A percentile compares a stretch with the other conserved stretches of the same genome.
These are phyloP conservation scores for Pollachius pollachius DNA, from an alignment of 2,113 vertebrate species.

Conservation along the genomic window DNA sequence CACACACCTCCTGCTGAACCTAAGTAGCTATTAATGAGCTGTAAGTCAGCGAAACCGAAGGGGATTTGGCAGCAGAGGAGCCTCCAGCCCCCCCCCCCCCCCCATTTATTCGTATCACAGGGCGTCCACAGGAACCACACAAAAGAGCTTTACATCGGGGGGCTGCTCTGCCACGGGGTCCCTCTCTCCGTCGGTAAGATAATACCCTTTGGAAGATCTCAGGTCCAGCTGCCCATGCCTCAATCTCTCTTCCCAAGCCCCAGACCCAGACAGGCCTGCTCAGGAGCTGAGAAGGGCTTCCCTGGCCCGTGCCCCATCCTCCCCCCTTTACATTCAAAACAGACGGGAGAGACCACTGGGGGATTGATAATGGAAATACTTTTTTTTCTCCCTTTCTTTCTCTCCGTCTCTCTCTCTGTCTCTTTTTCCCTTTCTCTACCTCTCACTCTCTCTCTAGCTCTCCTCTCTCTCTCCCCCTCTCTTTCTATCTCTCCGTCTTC, in stretches of 20 bases:
- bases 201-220: constrained; percentile 51
- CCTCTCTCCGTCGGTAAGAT: constrained; percentile 56
- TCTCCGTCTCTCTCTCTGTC: too few species aligned
- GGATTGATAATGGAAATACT: neutral
- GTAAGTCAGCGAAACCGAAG: neutral
- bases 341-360: neutral
- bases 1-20: constrained; percentile 30
- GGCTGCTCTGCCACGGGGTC: constrained; percentile 4
- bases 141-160: constrained; percentile 52
- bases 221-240: constrained; percentile 47
- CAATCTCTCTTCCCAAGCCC: constrained; percentile 1
- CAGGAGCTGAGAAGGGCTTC: constrained; percentile 16
- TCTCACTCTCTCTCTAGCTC: too few species aligned
- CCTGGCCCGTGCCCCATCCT: neutral
- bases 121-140: constrained; percentile 31
- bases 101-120: constrained; percentile 36
- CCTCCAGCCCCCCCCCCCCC: neutral
- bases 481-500: too few species aligned
- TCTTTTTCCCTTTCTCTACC: too few species aligned
- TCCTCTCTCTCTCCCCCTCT: too few species aligned
- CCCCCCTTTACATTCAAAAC: too few species aligned
- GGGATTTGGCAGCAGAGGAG: constrained; percentile 17
- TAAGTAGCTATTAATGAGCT: constrained; percentile 42
- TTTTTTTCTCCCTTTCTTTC: neutral
- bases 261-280: constrained; percentile 17